A percentile compares a stretch with the other conserved stretches of the same genome.
These are phyloP conservation scores for Procambarus virginalis DNA, from an alignment of 1,140 invertebrate species.

Conservation along the genomic window DNA sequence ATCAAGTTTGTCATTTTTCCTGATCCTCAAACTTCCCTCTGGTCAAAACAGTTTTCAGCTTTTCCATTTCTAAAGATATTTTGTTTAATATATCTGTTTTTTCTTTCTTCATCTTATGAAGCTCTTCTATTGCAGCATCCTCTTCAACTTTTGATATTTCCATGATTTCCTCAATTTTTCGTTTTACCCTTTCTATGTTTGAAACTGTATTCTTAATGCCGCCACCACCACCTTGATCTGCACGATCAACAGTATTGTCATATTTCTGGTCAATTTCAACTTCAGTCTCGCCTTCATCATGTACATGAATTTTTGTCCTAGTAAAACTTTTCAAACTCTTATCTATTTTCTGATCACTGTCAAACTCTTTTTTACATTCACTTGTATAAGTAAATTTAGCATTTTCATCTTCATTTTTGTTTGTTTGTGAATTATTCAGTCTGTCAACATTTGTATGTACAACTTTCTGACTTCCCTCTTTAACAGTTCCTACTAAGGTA, in stretches of 20 bases:
- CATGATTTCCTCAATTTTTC: slow-evolving; percentile 18
- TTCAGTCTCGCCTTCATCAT: neutral
- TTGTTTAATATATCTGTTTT: slow-evolving; percentile 6
- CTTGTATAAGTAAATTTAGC: neutral
- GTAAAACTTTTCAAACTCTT: neutral
- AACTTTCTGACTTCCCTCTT: neutral
- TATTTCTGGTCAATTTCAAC: neutral
- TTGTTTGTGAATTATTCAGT: too few relatives aligned
- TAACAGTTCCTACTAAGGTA: neutral
- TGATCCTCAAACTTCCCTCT: neutral
- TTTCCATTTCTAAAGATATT: slow-evolving; percentile 13
- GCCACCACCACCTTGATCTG: neutral
- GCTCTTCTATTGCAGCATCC: slow-evolving; percentile 3
- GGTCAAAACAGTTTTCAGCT: neutral
- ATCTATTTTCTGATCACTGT: neutral
- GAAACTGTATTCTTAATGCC: slow-evolving; percentile 10
- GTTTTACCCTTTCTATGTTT: slow-evolving; percentile 13
- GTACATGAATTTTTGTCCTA: neutral
- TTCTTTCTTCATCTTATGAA: slow-evolving; percentile 17
- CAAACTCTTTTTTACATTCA: neutral
- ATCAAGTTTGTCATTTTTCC: neutral
- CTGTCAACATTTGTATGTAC: neutral
- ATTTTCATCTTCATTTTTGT: neutral
- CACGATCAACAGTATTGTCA: neutral
- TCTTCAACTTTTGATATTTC: slow-evolving; percentile 16